Evolutionary conservation across 2,113 vertebrate genomes (phyloP).

Genomic region (Oncorhynchus gorbuscha): DNA sequence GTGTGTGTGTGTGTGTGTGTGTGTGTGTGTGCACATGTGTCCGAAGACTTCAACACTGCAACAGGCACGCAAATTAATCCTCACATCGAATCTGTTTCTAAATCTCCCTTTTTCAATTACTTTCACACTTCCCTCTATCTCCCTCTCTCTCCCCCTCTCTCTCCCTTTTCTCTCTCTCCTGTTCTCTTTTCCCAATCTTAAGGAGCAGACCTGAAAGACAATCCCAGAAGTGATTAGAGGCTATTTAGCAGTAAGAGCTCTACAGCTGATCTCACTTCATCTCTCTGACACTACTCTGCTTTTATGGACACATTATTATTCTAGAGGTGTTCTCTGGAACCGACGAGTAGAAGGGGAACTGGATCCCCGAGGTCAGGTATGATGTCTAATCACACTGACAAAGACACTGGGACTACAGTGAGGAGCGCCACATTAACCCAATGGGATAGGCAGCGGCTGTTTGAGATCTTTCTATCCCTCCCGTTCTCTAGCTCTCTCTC

Average conservation of each 20-base stretch:
- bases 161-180: neutral
- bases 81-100: neutral
- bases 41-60: constrained; percentile 1
- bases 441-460: no score
- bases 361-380: neutral
- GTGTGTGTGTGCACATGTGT: constrained; percentile 7
- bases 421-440: neutral
- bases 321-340: no score
- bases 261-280: constrained; percentile 21
- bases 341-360: no score
- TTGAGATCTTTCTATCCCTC: neutral
- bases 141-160: neutral
- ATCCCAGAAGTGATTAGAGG: constrained; percentile 33
- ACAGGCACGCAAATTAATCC: constrained; percentile 3
- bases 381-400: no score
- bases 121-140: neutral
- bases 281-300: constrained; percentile 15
- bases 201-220: constrained; percentile 13
- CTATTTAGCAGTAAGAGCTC: neutral
- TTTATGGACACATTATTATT: no score
- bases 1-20: constrained; percentile 15
- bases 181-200: neutral
- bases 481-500: neutral
- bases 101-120: neutral
- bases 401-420: no score